A percentile compares a stretch with the other conserved stretches of the same genome.
Evolutionary conservation across 2,113 vertebrate species (phyloP).

Genomic region (Paedocypris sp.): DNA sequence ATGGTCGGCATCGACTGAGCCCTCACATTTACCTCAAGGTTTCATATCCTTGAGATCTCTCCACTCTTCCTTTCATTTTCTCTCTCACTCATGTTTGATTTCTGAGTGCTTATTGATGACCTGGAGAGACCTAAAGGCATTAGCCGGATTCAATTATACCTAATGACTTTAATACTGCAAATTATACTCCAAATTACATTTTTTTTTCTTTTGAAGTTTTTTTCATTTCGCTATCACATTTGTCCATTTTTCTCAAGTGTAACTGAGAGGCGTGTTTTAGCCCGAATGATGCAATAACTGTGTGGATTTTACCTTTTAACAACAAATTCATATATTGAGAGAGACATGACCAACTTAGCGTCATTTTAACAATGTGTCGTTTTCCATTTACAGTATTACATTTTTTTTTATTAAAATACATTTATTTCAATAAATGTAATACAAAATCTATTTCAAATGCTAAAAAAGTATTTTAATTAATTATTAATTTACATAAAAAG

Average conservation of each 20-base stretch:
- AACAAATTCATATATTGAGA: conserved; percentile 41
- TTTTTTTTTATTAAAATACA: too few species aligned
- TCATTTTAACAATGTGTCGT: too few species aligned
- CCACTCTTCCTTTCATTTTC: not conserved
- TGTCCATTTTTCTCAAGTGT: conserved; percentile 77
- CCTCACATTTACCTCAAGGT: conserved; percentile 64
- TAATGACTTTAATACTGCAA: conserved; percentile 83
- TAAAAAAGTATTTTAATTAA: too few species aligned
- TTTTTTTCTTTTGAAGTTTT: conserved; percentile 34
- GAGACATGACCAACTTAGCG: too few species aligned
- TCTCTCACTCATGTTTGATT: conserved; percentile 9
- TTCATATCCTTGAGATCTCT: conserved; percentile 60
- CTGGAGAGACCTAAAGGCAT: conserved; percentile 68
- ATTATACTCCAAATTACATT: conserved; percentile 53
- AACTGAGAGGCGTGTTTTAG: conserved; percentile 67
- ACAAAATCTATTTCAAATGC: too few species aligned
- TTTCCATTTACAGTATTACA: not conserved
- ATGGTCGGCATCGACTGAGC: conserved; percentile 22
- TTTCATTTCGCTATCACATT: conserved; percentile 72
- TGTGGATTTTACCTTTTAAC: conserved; percentile 44
- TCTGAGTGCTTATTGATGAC: conserved; percentile 57
- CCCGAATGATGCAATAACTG: conserved; percentile 65
- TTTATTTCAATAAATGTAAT: too few species aligned
- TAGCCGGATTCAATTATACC: conserved; percentile 80
- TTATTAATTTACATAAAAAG: too few species aligned